Conservation (phyloP, 2,797 vertebrate species). For the Hoplostethus mediterraneus region DNA sequence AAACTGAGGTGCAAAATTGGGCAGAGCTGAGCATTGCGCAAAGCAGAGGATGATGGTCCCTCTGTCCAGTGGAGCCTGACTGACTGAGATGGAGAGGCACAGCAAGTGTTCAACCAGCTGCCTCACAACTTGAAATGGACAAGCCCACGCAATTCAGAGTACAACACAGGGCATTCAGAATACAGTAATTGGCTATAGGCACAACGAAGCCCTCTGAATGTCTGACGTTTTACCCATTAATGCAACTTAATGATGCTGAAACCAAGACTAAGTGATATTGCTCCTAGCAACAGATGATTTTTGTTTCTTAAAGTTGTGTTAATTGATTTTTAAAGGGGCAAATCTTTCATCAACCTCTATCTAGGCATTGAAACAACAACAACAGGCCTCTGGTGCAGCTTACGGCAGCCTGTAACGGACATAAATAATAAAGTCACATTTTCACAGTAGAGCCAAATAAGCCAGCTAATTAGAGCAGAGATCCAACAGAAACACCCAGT, state of each 20-base stretch:
- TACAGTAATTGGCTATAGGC: conserved; percentile 39
- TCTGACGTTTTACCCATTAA: conserved; percentile 35
- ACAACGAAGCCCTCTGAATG: conserved; percentile 22
- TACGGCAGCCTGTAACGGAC: too few relatives aligned
- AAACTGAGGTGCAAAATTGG: conserved; percentile 85
- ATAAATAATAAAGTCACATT: conserved; percentile 11
- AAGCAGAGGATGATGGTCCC: conserved; percentile 81
- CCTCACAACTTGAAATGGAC: conserved; percentile 70
- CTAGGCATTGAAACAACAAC: too few relatives aligned
- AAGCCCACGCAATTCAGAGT: conserved; percentile 61
- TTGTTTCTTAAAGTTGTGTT: not conserved
- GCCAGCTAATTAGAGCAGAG: conserved; percentile 26
- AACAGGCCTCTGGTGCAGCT: too few relatives aligned
- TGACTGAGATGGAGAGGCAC: conserved; percentile 78
- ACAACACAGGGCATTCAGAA: conserved; percentile 50
- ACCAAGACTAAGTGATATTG: not conserved
- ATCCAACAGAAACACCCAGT: not conserved
- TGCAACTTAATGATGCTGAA: conserved; percentile 30
- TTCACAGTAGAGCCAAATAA: conserved; percentile 13
- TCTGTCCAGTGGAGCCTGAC: conserved; percentile 78
- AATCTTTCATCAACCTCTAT: not conserved
- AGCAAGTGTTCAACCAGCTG: conserved; percentile 71
- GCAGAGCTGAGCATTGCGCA: conserved; percentile 78
- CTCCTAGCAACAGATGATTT: conserved; percentile 4
- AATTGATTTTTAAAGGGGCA: not conserved